Evolutionary conservation across 2,888 invertebrate species (phyloP), one percentile per base, ranked within the genome.

Genomic region (Diaperis boleti): DNA sequence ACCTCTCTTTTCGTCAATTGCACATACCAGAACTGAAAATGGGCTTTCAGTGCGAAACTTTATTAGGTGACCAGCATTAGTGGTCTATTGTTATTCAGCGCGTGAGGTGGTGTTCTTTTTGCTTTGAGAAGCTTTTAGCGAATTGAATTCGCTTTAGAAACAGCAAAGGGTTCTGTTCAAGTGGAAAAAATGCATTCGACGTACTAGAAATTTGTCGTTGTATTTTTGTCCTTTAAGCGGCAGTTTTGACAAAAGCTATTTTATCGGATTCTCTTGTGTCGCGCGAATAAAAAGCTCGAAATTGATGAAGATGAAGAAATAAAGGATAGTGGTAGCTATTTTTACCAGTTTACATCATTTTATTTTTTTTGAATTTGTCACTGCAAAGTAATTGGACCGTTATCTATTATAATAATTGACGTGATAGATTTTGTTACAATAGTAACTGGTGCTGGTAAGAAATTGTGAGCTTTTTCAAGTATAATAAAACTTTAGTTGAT

Each of bases 71-170:
- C 64, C 66, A 18, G 17, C 17, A 54, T 62, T 35, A 59, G 45
- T 55, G 68, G 44, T 18, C 54, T 57, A 70, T 72, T 72, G 67
- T 70, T 72, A 71, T 72, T 72, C 72, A 52, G 68, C 60, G 62
- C 68, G 50, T 69, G 15, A 62, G 50, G 59, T 44, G 60, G 62
- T 57, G 47, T 61, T 67, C 67, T 64, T 67, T 69, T 61, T 70
- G 66, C 69, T 72, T 69, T 67, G 64, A 62, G 64, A 67, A 68
- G 71, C 72, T 73, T 73, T 73, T 69, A 73, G 69, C 67, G 68
- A 72, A 72, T 73, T 73, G 70, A 68, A 71, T 72, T 71, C 68
- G 64, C 65, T 64, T 62, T 65, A 20, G 62, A 61, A 60, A 62
- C 49, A 62, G 62, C 62, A 54, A 35, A 42, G 29, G 56, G 49